These are phyloP conservation scores for Macquaria ambigua DNA, from an alignment of 2,113 vertebrate genomes.

Conservation along the genomic window DNA sequence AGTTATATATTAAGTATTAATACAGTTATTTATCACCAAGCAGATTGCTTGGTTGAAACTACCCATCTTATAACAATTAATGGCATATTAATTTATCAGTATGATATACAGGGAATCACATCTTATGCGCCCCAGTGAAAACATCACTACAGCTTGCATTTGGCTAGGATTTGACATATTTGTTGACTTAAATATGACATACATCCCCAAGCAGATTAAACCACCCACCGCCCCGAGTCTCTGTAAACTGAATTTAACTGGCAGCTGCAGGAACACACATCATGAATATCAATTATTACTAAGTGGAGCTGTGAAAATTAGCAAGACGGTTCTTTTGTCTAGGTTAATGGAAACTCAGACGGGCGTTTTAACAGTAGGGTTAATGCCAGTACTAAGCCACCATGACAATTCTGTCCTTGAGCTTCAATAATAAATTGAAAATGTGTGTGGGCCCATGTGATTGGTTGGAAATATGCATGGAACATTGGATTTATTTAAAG, in stretches of 20 bases:
- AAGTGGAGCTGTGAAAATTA: constrained; percentile 76
- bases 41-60: constrained; percentile 1
- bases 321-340: constrained; percentile 67
- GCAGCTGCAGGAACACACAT: constrained; percentile 73
- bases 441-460: constrained; percentile 47
- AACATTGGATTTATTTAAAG: constrained; percentile 18
- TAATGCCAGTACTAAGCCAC: constrained; percentile 60
- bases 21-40: neutral
- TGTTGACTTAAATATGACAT: constrained; percentile 52
- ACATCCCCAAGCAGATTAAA: constrained; percentile 51
- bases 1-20: too few relatives aligned
- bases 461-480: constrained; percentile 37
- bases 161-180: constrained; percentile 15
- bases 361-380: constrained; percentile 61
- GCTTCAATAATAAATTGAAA: constrained; percentile 66
- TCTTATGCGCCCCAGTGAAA: neutral
- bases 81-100: neutral
- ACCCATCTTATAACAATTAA: constrained; percentile 22
- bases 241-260: constrained; percentile 60
- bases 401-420: constrained; percentile 48
- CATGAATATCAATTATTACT: constrained; percentile 83
- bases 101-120: constrained; percentile 6
- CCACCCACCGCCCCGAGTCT: constrained; percentile 40
- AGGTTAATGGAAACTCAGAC: constrained; percentile 73
- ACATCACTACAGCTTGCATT: neutral